Base-by-base conservation (phyloP, 1,140 invertebrate species). In the Aphelenchoides fujianensis region DNA sequence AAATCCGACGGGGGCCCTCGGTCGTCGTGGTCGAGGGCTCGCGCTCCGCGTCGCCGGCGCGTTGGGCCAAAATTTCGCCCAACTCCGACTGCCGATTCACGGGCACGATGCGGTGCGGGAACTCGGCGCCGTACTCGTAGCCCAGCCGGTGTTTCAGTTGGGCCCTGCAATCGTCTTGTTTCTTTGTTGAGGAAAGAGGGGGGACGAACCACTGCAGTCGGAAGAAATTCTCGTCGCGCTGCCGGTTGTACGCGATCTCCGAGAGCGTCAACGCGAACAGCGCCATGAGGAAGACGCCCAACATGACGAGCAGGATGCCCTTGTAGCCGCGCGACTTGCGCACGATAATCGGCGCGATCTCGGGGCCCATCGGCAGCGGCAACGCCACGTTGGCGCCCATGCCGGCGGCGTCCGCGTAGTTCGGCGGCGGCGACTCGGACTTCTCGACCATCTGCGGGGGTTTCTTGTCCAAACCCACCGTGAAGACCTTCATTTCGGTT, bases 171-270 rank as follows among this genome's bases (percentile, higher is more conserved):
- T 77, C 5, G 28, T 19, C 23, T 16, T 23, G 23, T 48, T 48
- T 48, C 41, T 48, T 48, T n/a, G n/a, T n/a, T n/a, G n/a, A n/a
- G n/a, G n/a, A n/a, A n/a, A n/a, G n/a, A n/a, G 41, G 41, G 23
- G 23, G 12, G 23, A 48, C 41, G 12, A 12, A 74, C 76, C 80
- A 82, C 28, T 76, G 80, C 48, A 82, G 73, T 68, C 80, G 74
- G 52, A 82, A 81, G 72, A 84, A 82, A 32, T 84, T 84, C 55
- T 82, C 75, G 64, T 82, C 80, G 7, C 80, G 68, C 68, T 82
- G 82, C 32, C 80, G 69, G 54, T 84, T 84, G 57, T 82, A 82
- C 30, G 80, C 80, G 37, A 82, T 82, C 69, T 82, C 80, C 27
- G 78, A 81, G 28, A 82, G 69, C 36, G 75, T 72, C 12, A 82